phyloP scores from a whole-genome alignment of 1,140 invertebrate species.

The Myzus persicae region DNA sequence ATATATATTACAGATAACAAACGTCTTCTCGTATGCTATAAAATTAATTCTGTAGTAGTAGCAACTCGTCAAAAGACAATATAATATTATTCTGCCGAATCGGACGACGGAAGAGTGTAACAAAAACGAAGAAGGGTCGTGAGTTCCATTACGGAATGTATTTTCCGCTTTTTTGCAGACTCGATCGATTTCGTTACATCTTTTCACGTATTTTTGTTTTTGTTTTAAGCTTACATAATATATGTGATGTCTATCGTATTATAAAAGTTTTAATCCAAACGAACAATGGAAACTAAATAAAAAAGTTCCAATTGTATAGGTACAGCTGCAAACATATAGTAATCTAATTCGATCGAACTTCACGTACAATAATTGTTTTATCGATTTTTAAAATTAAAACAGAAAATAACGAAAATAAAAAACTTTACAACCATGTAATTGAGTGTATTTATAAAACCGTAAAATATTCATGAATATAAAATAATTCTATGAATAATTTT shows the following conservation, averaged over 20 bases:
- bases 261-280: slow-evolving; percentile 10
- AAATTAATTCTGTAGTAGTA: not conserved
- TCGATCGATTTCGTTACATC: not conserved
- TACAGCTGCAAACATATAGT: not conserved
- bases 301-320: not conserved
- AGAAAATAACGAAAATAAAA: not conserved
- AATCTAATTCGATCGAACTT: not conserved
- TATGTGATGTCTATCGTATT: not conserved
- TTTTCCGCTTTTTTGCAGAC: not conserved
- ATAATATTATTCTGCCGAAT: not conserved
- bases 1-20: not conserved
- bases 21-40: not conserved
- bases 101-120: not conserved
- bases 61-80: not conserved
- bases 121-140: not conserved
- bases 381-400: not conserved
- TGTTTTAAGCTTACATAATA: not conserved
- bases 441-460: not conserved
- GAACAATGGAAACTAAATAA: not conserved
- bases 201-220: not conserved
- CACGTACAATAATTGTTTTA: not conserved
- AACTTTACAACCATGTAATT: not conserved
- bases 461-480: not conserved
- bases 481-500: not conserved
- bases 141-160: not conserved